These are phyloP conservation scores for Borostomias antarcticus DNA, from an alignment of 2,797 vertebrate species.

Conservation along the genomic window DNA sequence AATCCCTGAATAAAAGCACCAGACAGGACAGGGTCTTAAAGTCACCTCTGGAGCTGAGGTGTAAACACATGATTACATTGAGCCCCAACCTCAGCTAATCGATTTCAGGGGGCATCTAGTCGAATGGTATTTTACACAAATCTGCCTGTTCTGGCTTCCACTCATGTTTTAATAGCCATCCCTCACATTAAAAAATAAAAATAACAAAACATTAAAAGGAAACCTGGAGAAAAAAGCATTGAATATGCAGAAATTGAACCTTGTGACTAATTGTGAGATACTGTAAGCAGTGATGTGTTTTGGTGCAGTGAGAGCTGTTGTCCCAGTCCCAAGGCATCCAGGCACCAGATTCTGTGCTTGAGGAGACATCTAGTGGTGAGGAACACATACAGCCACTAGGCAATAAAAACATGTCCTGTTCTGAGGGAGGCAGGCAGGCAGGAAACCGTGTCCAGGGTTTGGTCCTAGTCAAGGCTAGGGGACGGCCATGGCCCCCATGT, in stretches of 20 bases:
- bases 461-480: background rate
- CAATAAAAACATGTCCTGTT: background rate
- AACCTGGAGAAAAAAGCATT: slow-evolving; percentile 32
- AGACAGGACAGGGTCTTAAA: slow-evolving; percentile 17
- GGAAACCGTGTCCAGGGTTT: background rate
- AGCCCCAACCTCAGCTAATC: slow-evolving; percentile 23
- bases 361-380: slow-evolving; percentile 70
- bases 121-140: slow-evolving; percentile 15
- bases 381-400: background rate
- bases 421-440: background rate
- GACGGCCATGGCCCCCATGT: background rate
- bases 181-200: slow-evolving; percentile 4
- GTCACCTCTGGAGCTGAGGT: slow-evolving; percentile 31
- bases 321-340: background rate
- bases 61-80: slow-evolving; percentile 29
- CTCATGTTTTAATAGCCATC: slow-evolving; percentile 13
- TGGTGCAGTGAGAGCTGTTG: slow-evolving; percentile 1
- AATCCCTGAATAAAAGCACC: too few species aligned
- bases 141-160: slow-evolving; percentile 15
- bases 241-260: slow-evolving; percentile 31
- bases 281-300: too few species aligned
- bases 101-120: slow-evolving; percentile 29
- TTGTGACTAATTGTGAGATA: slow-evolving; percentile 25
- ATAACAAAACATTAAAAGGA: slow-evolving; percentile 13
- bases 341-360: slow-evolving; percentile 20